Conservation (phyloP, 1,140 invertebrate species). For the Fopius arisanus region DNA sequence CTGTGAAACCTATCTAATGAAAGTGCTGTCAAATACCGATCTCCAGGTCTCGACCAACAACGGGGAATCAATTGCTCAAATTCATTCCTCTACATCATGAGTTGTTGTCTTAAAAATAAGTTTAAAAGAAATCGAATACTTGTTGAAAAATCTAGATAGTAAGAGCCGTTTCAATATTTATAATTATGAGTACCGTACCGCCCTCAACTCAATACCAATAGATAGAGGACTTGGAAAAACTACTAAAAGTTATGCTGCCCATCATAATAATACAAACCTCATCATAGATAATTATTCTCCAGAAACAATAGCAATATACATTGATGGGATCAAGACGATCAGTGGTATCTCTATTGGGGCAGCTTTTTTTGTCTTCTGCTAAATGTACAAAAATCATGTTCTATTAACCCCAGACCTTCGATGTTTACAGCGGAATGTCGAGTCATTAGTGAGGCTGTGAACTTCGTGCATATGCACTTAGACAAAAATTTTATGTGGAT, state of each 20-base stretch:
- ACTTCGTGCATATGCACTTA: neutral
- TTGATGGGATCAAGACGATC: neutral
- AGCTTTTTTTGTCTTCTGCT: neutral
- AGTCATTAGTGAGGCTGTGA: neutral
- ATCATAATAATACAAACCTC: too few species aligned
- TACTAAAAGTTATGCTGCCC: too few species aligned
- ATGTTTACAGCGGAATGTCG: neutral
- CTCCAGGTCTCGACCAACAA: neutral
- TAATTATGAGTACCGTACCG: too few species aligned
- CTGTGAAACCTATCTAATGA: neutral
- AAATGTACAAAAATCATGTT: neutral
- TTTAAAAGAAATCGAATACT: neutral
- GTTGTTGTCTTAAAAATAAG: neutral
- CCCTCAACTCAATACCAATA: too few species aligned
- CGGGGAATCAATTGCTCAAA: neutral
- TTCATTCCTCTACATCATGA: neutral
- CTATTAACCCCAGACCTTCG: neutral
- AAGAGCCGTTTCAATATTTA: neutral
- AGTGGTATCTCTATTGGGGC: neutral
- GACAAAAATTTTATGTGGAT: neutral
- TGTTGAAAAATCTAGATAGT: neutral
- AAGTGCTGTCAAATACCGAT: neutral
- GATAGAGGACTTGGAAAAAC: too few species aligned
- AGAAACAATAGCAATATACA: neutral
- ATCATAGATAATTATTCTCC: neutral